Conservation (phyloP, 2,888 invertebrate species). For the Zygothrica quintamaculata region DNA sequence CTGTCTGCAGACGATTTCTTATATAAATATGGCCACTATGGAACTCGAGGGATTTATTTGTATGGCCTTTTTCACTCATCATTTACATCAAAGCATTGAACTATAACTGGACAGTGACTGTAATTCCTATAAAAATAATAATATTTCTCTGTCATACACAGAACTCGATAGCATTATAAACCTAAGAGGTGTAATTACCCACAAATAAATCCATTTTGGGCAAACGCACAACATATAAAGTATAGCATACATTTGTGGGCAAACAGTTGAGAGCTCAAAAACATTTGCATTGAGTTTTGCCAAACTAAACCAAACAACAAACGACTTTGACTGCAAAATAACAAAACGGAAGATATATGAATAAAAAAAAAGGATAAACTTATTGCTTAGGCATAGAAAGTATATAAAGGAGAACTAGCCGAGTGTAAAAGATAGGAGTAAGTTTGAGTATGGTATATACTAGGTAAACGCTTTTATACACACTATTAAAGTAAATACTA, state of each 20-base stretch:
- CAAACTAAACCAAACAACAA: slow-evolving; percentile 15
- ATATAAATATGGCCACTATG: too few relatives aligned
- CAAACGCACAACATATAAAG: slow-evolving; percentile 23
- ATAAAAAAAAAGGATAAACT: background rate
- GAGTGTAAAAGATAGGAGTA: slow-evolving; percentile 2
- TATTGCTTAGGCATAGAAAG: slow-evolving; percentile 20
- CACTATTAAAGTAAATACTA: slow-evolving; percentile 15
- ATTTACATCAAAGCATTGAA: too few relatives aligned
- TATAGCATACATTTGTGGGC: slow-evolving; percentile 29
- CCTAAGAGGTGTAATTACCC: background rate
- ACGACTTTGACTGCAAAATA: slow-evolving; percentile 5
- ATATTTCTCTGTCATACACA: too few relatives aligned
- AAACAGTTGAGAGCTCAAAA: slow-evolving; percentile 17
- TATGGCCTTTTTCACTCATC: too few relatives aligned
- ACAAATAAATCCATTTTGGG: background rate
- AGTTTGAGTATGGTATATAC: slow-evolving; percentile 14
- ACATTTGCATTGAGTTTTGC: slow-evolving; percentile 24
- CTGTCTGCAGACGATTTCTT: too few relatives aligned
- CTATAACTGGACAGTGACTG: too few relatives aligned
- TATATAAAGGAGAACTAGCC: background rate
- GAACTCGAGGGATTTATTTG: too few relatives aligned
- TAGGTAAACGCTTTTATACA: slow-evolving; percentile 13
- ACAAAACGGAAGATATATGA: slow-evolving; percentile 6
- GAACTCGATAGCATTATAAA: too few relatives aligned
- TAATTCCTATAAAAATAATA: too few relatives aligned